Conservation (phyloP, 35 echinoderm and acorn worm genomes). For the Eucidaris tribuloides region DNA sequence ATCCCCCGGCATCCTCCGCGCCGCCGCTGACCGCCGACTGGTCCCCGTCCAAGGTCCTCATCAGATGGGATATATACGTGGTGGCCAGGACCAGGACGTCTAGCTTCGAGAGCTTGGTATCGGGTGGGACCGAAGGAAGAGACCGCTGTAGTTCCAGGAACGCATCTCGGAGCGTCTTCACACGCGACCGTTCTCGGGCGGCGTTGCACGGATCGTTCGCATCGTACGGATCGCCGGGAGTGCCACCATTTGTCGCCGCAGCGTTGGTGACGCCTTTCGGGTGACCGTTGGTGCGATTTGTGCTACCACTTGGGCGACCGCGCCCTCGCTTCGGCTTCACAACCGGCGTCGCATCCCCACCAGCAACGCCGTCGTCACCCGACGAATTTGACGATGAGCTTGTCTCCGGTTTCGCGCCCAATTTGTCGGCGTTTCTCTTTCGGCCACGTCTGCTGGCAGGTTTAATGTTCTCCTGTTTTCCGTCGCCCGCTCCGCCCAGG, state of each 20-base stretch:
- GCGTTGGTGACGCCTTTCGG: not conserved
- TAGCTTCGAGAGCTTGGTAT: constrained; percentile 97
- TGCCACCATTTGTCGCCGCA: constrained; percentile 20
- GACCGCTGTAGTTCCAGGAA: constrained; percentile 93
- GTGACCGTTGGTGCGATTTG: constrained; percentile 3
- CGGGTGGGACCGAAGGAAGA: constrained; percentile 91
- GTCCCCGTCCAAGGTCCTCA: constrained; percentile 84
- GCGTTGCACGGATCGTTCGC: constrained; percentile 63
- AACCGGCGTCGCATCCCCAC: not conserved
- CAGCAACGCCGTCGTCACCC: not conserved
- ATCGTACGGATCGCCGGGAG: not conserved
- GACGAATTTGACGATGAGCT: not conserved
- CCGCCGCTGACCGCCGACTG: not conserved
- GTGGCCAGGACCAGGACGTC: constrained; percentile 94
- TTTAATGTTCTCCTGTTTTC: not conserved
- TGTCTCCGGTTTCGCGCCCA: not conserved
- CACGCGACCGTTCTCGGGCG: constrained; percentile 86
- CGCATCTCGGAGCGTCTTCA: constrained; percentile 89
- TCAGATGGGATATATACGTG: constrained; percentile 94
- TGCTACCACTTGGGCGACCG: constrained; percentile 20
- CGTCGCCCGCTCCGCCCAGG: not conserved
- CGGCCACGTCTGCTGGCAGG: constrained; percentile 25
- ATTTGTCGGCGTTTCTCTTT: constrained; percentile 24
- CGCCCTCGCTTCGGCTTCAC: constrained; percentile 31
- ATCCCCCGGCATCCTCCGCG: constrained; percentile 20